Base-by-base conservation (phyloP, 1,140 invertebrate species). In the Alviniconcha marisindica region DNA sequence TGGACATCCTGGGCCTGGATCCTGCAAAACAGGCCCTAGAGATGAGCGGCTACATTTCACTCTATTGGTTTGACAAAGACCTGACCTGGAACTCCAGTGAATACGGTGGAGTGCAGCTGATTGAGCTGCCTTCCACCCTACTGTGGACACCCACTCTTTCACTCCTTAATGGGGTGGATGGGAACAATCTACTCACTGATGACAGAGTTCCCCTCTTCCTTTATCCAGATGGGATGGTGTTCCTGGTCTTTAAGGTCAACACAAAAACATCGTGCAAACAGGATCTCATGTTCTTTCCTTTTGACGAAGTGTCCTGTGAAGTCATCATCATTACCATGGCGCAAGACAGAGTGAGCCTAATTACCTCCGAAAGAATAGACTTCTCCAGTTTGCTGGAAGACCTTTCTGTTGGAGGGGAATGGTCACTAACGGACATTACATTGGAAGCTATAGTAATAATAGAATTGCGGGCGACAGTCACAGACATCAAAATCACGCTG, bases 211-310 rank as follows among this genome's bases (percentile, higher is more conserved):
- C 4, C 44, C 15, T 76, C 7, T n/a, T 10, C 7, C 18, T 76
- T 24, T n/a, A 40, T 44, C 36, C 21, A n/a, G 44, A 36, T n/a
- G 73, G 73, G 44, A 21, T 44, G 7, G 40, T 76, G 24, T 21
- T 28, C 24, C 21, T 76, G 14, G 36, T 40, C 18, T 24, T 44
- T 24, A 15, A 18, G 40, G 42, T 42, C 24, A 33, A 76, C n/a
- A 21, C 44, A 18, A 40, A 24, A 44, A 76, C 73, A 18, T 40
- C 36, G 7, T 76, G 73, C 42, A 44, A 40, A 44, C 24, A 42
- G 73, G 40, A 76, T 31, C 40, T 76, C 18, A 76, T 42, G 38
- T 76, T 38, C 42, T 76, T 76, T 76, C 73, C 73, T 42, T 76
- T 76, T n/a, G 73, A 76, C 44, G 40, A 76, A 44, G 36, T 42